A percentile compares a stretch with the other conserved stretches of the same genome.
These are phyloP conservation scores for Salvelinus sp. DNA, from an alignment of 2,113 vertebrate genomes.

Conservation along the genomic window DNA sequence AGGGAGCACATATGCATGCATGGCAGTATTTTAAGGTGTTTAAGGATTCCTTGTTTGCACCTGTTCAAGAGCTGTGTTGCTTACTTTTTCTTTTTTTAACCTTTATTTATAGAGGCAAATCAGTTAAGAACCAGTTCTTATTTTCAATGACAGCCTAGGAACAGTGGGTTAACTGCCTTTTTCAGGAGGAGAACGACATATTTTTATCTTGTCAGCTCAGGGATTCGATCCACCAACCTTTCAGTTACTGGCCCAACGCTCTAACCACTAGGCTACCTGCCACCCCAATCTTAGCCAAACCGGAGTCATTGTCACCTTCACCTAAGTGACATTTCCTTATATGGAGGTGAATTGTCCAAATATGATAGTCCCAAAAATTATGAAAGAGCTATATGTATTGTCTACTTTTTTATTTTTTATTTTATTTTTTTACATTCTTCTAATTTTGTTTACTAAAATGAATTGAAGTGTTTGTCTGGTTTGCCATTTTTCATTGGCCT, in stretches of 20 bases:
- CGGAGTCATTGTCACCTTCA: background rate
- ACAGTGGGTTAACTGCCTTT: too few species aligned
- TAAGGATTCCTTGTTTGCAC: background rate
- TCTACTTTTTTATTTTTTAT: background rate
- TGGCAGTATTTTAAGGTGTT: slow-evolving; percentile 9
- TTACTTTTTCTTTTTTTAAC: background rate
- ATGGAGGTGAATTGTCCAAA: background rate
- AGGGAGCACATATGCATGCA: too few species aligned
- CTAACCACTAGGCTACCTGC: too few species aligned
- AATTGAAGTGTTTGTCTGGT: background rate
- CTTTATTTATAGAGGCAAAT: too few species aligned
- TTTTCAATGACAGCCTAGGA: too few species aligned
- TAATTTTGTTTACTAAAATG: background rate
- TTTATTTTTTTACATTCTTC: background rate
- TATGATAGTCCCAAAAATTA: background rate
- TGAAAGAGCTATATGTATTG: background rate
- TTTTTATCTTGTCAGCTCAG: too few species aligned
- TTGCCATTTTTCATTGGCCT: background rate
- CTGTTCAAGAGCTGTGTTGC: background rate
- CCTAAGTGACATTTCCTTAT: background rate
- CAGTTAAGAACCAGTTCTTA: too few species aligned
- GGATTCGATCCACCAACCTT: too few species aligned
- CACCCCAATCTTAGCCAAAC: background rate
- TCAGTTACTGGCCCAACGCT: too few species aligned
- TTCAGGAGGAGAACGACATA: too few species aligned